Evolutionary conservation across 2,888 invertebrate genomes (phyloP), one percentile per base, ranked within the genome.

Genomic region (Saturnia pavonia): DNA sequence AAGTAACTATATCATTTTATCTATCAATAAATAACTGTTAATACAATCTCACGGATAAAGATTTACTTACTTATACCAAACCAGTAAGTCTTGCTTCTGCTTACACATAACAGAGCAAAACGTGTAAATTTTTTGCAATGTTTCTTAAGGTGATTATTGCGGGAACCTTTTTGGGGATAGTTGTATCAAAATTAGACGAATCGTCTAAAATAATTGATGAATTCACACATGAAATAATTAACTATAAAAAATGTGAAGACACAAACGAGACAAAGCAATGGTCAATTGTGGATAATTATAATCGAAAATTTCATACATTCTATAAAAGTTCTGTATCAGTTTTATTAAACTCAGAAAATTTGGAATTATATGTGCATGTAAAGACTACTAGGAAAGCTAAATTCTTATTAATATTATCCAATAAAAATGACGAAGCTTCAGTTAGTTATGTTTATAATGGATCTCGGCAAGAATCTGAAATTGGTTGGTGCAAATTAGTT

Each of bases 301-400:
- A 40, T 65, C 65, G 19, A 7, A n/a, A 12, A 40, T 34, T n/a
- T 40, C 0, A 3, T 65, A 19, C 40, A 40, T n/a, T 40, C 19
- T 40, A 40, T 65, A 40, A 19, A 40, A 40, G n/a, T 40, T 65
- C n/a, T n/a, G 34, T 22, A 34, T 40, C 65, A 1, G 40, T 65
- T 22, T 57, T 27, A 57, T 57, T 57, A 40, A 40, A 16, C 8
- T 11, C 9, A 7, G 65, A 19, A 19, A 40, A 1, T 19, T 40
- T 85, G 42, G 77, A 80, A 74, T 66, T 82, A 25, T 71, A 70
- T 12, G 77, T 82, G 19, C 82, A 77, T 66, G 57, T 81, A 22
- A 57, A 73, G 19, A n/a, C 12, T 57, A 22, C 11, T 65, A 40
- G 8, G 1, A 40, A 65, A 8, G 65, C 19, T 40, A 40, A 40